Evolutionary conservation across 23 tunicate species (phyloP), one percentile per base, ranked within the genome.

Genomic region (Phallusia fumigata): DNA sequence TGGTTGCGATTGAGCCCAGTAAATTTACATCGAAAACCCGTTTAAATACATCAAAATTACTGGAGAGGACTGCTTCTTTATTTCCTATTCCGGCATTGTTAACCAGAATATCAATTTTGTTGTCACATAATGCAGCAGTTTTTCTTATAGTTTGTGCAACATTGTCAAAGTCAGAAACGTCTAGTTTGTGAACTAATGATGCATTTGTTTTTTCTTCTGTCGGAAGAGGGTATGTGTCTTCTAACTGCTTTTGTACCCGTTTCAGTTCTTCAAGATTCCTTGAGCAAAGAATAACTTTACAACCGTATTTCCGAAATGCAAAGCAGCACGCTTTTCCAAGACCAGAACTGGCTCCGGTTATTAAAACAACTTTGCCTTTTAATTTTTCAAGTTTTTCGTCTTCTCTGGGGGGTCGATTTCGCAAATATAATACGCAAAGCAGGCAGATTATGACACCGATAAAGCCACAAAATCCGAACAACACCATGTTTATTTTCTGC

Each of bases 341-440:
- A 0, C 96, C 96, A 32, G 86, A 79, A 73, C 96, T 91, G 18
- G 91, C 91, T 3, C 96, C 96, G 30, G 96, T 91, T 73, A 91
- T 79, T 15, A 91, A 31, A 30, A 91, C 88, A 28, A 83, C 88
- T 79, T 91, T 83, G 33, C 78, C 87, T 19, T 74, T 35, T 15
- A 74, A 31, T 31, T 33, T 33, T 31, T 74, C 19, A 3, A 35
- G 33, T 16, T 58, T 58, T 58, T 58, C 28, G 3, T 24, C 28
- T 58, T 58, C 16, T 21, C 69, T 58, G 8, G 69, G 69, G 26
- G 69, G 15, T 21, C 69, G 69, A 13, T 21, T 58, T 22, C 28
- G 69, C 28, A 58, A 58, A 58, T 58, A 24, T 3, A 58, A 21
- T 6, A 24, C 69, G 13, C 69, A 22, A 58, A 58, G 5, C 10